Conservation (phyloP, 2,113 vertebrate species). For the Prionailurus viverrinus region DNA sequence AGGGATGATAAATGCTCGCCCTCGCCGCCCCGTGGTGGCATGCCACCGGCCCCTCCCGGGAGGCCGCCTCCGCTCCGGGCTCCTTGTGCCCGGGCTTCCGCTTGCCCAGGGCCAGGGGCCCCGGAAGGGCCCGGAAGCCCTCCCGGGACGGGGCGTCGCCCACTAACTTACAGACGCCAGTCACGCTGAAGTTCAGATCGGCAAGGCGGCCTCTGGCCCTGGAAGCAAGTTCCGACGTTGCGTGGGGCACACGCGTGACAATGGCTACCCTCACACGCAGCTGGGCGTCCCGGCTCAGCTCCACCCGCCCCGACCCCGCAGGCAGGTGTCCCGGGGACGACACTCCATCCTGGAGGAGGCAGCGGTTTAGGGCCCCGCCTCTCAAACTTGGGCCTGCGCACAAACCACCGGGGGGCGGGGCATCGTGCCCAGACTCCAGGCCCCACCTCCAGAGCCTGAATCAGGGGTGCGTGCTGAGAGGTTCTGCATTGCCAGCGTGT, state of each 20-base stretch:
- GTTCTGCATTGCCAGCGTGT: rapidly evolving
- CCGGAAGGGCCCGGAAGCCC: too few relatives aligned
- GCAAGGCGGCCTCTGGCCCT: rapidly evolving
- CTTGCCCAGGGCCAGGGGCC: rapidly evolving
- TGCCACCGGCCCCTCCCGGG: neutral
- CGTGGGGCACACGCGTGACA: rapidly evolving
- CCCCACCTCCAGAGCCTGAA: neutral
- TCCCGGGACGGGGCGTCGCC: too few relatives aligned
- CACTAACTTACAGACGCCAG: rapidly evolving
- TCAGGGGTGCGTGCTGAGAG: rapidly evolving
- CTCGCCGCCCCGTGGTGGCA: slow-evolving; percentile 9
- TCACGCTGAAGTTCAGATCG: rapidly evolving
- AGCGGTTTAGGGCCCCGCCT: neutral
- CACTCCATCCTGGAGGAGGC: neutral
- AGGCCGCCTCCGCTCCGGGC: rapidly evolving
- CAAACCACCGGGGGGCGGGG: neutral
- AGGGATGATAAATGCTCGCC: slow-evolving; percentile 72
- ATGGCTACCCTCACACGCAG: rapidly evolving
- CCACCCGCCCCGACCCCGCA: rapidly evolving
- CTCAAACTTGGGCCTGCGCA: rapidly evolving
- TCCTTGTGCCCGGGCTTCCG: rapidly evolving
- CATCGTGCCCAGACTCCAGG: too few relatives aligned
- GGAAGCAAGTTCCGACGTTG: rapidly evolving
- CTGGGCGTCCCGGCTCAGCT: rapidly evolving
- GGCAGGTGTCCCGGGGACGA: too few relatives aligned